phyloP scores from a whole-genome alignment of 2,797 vertebrate species.

The Sparus aurata region DNA sequence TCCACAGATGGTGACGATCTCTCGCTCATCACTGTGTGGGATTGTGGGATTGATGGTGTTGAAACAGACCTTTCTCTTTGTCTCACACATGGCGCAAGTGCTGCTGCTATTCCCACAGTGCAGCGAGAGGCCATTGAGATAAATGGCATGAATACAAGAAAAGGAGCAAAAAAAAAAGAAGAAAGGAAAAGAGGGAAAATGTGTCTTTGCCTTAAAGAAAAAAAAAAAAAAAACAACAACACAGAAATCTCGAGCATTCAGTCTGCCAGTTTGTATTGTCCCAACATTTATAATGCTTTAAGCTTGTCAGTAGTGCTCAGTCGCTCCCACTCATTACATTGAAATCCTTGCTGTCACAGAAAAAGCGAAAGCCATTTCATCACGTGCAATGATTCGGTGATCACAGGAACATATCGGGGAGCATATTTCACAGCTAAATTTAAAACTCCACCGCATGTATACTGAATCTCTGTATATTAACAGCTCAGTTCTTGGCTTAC shows the following conservation, averaged over 20 bases:
- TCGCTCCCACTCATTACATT: slow-evolving; percentile 79
- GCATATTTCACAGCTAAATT: slow-evolving; percentile 68
- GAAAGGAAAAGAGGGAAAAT: slow-evolving; percentile 61
- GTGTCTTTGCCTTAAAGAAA: slow-evolving; percentile 62
- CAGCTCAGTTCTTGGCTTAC: slow-evolving; percentile 60
- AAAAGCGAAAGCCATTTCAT: slow-evolving; percentile 41
- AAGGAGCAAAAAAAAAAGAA: slow-evolving; percentile 65
- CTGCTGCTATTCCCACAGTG: slow-evolving; percentile 81
- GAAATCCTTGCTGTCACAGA: slow-evolving; percentile 66
- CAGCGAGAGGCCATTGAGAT: slow-evolving; percentile 80
- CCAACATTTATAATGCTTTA: slow-evolving; percentile 77
- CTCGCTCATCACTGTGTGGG: slow-evolving; percentile 82
- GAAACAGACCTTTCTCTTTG: slow-evolving; percentile 86
- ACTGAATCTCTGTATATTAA: slow-evolving; percentile 61
- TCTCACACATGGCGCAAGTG: slow-evolving; percentile 83
- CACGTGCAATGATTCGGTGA: slow-evolving; percentile 65
- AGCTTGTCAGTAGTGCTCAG: slow-evolving; percentile 75
- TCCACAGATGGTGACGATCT: slow-evolving; percentile 85
- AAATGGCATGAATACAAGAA: slow-evolving; percentile 79
- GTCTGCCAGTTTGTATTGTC: slow-evolving; percentile 77
- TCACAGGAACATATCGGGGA: slow-evolving; percentile 72
- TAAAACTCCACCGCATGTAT: slow-evolving; percentile 65
- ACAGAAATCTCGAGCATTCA: slow-evolving; percentile 67
- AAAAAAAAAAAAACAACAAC: slow-evolving; percentile 38
- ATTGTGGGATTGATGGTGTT: slow-evolving; percentile 84